These are phyloP conservation scores for Margaritifera margaritifera DNA, from an alignment of 2,888 invertebrate genomes.

Conservation along the genomic window DNA sequence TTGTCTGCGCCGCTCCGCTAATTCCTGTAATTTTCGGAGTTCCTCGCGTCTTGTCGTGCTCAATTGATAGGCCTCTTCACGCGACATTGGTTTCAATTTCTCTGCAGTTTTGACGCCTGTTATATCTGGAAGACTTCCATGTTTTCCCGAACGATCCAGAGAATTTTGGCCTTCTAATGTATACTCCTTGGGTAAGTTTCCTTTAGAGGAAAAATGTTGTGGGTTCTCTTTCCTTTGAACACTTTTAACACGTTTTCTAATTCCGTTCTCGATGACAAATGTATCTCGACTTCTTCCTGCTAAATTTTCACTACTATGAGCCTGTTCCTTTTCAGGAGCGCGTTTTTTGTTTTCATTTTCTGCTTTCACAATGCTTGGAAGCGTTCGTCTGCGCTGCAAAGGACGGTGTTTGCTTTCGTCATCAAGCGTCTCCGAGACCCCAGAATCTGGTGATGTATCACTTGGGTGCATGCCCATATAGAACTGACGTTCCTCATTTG, in stretches of 20 bases:
- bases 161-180: conserved; percentile 78
- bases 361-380: conserved; percentile 67
- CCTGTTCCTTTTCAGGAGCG: conserved; percentile 49
- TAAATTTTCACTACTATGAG: conserved; percentile 64
- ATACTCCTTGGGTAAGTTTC: conserved; percentile 77
- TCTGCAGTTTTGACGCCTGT: conserved; percentile 82
- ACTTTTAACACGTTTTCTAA: conserved; percentile 68
- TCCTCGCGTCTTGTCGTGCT: conserved; percentile 82
- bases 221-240: conserved; percentile 54
- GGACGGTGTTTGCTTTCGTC: conserved; percentile 56
- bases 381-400: conserved; percentile 64
- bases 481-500: conserved; percentile 31
- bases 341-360: conserved; percentile 35
- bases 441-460: conserved; percentile 68
- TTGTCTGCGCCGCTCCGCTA: conserved; percentile 67
- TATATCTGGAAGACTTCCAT: conserved; percentile 93
- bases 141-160: conserved; percentile 42
- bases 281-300: conserved; percentile 62
- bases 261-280: conserved; percentile 71
- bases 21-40: conserved; percentile 88
- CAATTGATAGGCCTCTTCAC: conserved; percentile 95
- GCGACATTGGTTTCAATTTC: conserved; percentile 84
- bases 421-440: conserved; percentile 63
- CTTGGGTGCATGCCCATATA: conserved; percentile 33
- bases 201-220: conserved; percentile 74